A percentile compares a stretch with the other conserved stretches of the same genome.
Conservation (phyloP, 2,888 invertebrate genomes). For the Sclerodermus sp. region DNA sequence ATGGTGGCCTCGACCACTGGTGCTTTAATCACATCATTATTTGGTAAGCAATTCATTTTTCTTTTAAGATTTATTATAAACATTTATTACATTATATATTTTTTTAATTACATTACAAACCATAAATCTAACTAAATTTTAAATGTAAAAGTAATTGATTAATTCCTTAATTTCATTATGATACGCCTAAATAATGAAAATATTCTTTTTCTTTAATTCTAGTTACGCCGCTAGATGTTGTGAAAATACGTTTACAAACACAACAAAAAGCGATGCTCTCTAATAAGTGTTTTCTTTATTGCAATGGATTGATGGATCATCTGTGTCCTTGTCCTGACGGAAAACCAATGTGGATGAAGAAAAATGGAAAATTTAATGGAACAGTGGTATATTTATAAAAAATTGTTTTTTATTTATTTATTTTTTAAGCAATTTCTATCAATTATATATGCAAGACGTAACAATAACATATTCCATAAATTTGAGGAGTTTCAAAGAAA, state of each 20-base stretch:
- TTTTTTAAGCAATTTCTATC: slow-evolving; percentile 18
- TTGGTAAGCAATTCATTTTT: no score
- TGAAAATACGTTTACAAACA: slow-evolving; percentile 95
- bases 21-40: slow-evolving; percentile 83
- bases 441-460: no score
- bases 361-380: slow-evolving; percentile 75
- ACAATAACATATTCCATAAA: no score
- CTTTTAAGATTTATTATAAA: slow-evolving; percentile 13
- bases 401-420: slow-evolving; percentile 8
- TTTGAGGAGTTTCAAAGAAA: no score
- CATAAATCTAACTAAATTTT: slow-evolving; percentile 4
- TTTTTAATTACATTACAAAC: slow-evolving; percentile 4
- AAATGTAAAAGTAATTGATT: neutral
- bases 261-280: slow-evolving; percentile 83
- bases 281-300: slow-evolving; percentile 91
- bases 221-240: slow-evolving; percentile 99
- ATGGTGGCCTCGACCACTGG: slow-evolving; percentile 86
- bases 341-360: slow-evolving; percentile 66
- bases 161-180: neutral
- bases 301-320: slow-evolving; percentile 99
- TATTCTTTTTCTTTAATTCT: no score
- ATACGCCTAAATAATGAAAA: neutral
- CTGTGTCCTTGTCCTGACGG: slow-evolving; percentile 75
- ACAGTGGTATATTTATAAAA: slow-evolving; percentile 70
- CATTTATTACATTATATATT: neutral